Base-by-base conservation (phyloP, 2,113 vertebrate genomes). In the Dromaius novaehollandiae region DNA sequence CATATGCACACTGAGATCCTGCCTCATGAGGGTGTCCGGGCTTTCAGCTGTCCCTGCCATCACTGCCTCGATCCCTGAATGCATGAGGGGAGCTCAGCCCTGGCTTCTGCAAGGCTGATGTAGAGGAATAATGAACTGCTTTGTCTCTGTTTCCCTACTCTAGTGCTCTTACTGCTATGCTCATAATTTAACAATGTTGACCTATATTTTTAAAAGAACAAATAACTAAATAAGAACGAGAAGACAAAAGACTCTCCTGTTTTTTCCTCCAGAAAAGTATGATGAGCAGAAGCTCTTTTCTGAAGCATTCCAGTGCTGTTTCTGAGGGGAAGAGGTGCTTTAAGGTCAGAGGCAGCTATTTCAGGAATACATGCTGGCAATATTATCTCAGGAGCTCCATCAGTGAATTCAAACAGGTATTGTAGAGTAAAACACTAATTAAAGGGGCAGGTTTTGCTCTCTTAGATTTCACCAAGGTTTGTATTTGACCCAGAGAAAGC, bases 81-180 rank as follows among this genome's bases (percentile, higher is more conserved):
- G 10, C 0, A 0, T 7, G 79, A 75, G 28, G 21, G 32, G 28
- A 73, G 25, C 32, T 79, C 11, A 42, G 3, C 4, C 0, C 5
- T 78, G 19, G 3, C 9, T 78, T 71, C 75, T 58, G 28, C n/a
- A 58, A 9, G 26, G 6, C 20, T 48, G 10, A 32, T 7, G n/a
- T 40, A 79, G 48, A 71, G n/a, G 9, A 3, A 76, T 12, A 73
- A 91, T n/a, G 17, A 94, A 38, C 9, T 82, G 3, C 6, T 71
- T 4, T 11, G 9, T 34, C 6, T 65, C 13, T 76, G 15, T 75
- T 48, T 3, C 13, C 6, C 3, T 42, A 66, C 42, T 17, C 13
- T 48, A 55, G 5, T 13, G 4, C 2, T 81, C 51, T 56, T 61
- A 44, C 17, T 46, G 6, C 3, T 60, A 5, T 46, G 4, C 32